These are phyloP conservation scores for Eupithecia tripunctaria DNA, from an alignment of 2,888 invertebrate species.

Conservation along the genomic window DNA sequence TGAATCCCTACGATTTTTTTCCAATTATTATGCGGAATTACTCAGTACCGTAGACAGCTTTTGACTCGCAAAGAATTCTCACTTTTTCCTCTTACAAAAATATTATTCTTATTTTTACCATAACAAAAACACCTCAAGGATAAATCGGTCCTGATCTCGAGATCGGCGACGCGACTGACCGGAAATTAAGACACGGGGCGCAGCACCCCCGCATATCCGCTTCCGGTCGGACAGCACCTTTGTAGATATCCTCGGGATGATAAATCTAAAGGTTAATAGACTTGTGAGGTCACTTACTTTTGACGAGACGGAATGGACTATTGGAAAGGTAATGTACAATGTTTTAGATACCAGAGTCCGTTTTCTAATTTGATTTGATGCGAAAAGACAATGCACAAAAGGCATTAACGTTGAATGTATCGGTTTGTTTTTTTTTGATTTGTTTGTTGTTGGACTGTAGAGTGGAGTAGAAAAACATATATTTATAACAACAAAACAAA, in stretches of 20 bases:
- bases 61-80: background rate
- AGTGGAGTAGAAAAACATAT: too few species aligned
- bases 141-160: constrained; percentile 58
- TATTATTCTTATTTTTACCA: constrained; percentile 22
- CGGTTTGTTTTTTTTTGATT: background rate
- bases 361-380: background rate
- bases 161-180: constrained; percentile 74
- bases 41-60: background rate
- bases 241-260: constrained; percentile 63
- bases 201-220: constrained; percentile 56
- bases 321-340: background rate
- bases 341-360: background rate
- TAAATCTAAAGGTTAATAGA: constrained; percentile 58
- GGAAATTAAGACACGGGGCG: constrained; percentile 79
- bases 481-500: too few species aligned
- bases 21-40: too few species aligned
- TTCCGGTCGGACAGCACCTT: constrained; percentile 76
- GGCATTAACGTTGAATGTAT: too few species aligned
- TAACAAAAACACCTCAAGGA: constrained; percentile 45
- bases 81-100: constrained; percentile 5
- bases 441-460: background rate
- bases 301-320: background rate
- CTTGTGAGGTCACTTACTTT: background rate
- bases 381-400: background rate
- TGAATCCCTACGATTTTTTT: background rate